Conservation (phyloP, 2,888 invertebrate species). For the Agrotis exclamationis region DNA sequence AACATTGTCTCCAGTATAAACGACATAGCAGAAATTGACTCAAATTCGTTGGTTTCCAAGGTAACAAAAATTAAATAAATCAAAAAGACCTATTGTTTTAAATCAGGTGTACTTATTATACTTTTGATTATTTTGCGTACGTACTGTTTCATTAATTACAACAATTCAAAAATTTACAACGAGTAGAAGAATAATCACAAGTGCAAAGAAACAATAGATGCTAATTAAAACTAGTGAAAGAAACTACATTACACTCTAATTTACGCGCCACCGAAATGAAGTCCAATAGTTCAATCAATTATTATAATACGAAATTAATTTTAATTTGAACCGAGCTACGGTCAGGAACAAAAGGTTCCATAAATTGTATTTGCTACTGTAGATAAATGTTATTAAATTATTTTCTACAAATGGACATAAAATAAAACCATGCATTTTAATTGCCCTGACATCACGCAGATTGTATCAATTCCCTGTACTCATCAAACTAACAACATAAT, state of each 20-base stretch:
- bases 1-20: too few relatives aligned
- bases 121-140: neutral
- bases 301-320: neutral
- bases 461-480: neutral
- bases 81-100: too few relatives aligned
- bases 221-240: slow-evolving; percentile 3
- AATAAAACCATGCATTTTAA: neutral
- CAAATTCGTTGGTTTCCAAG: too few relatives aligned
- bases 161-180: neutral
- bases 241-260: slow-evolving; percentile 19
- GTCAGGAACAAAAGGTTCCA: neutral
- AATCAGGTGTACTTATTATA: neutral
- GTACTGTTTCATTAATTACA: neutral
- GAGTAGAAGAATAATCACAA: neutral
- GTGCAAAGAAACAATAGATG: neutral
- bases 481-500: neutral
- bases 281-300: neutral
- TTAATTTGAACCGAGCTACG: neutral
- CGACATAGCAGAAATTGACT: too few relatives aligned
- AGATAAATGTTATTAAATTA: neutral
- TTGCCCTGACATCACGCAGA: too few relatives aligned
- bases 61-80: too few relatives aligned
- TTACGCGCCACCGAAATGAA: neutral
- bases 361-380: neutral
- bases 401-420: neutral